Conservation (phyloP, 2,888 invertebrate genomes). For the Rhorus exstirpatorius region DNA sequence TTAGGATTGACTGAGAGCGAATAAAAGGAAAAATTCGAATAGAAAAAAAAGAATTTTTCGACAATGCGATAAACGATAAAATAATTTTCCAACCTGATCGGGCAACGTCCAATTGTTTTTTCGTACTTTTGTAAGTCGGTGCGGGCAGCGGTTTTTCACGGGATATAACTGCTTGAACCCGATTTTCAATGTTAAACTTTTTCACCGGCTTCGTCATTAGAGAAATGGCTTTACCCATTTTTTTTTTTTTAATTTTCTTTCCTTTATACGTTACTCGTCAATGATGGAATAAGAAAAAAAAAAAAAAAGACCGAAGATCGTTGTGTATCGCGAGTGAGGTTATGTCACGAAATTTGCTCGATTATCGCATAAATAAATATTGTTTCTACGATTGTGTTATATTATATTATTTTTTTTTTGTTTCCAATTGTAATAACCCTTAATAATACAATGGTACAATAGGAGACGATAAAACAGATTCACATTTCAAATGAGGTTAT, state of each 20-base stretch:
- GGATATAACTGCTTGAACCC: conserved; percentile 91
- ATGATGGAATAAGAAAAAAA: background rate
- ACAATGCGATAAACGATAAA: background rate
- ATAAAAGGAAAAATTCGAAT: conserved; percentile 11
- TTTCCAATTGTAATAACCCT: too few species aligned
- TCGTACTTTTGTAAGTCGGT: conserved; percentile 89
- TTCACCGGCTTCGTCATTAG: conserved; percentile 88
- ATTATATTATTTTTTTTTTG: too few species aligned
- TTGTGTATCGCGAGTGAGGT: conserved; percentile 14
- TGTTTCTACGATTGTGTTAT: background rate
- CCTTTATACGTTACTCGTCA: background rate
- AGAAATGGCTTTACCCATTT: conserved; percentile 91
- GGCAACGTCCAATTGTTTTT: conserved; percentile 89
- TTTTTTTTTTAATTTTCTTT: conserved; percentile 77
- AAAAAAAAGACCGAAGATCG: background rate
- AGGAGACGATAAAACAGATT: too few species aligned
- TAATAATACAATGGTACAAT: too few species aligned
- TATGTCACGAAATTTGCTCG: conserved; percentile 16
- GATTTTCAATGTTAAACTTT: conserved; percentile 92
- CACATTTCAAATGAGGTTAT: too few species aligned
- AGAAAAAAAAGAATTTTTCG: background rate
- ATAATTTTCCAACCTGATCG: conserved; percentile 85
- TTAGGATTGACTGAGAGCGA: conserved; percentile 88
- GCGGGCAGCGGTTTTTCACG: conserved; percentile 90
- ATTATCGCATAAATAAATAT: background rate